These are phyloP conservation scores for Odontophorus gujanensis DNA, from an alignment of 2,113 vertebrate genomes.

Conservation along the genomic window DNA sequence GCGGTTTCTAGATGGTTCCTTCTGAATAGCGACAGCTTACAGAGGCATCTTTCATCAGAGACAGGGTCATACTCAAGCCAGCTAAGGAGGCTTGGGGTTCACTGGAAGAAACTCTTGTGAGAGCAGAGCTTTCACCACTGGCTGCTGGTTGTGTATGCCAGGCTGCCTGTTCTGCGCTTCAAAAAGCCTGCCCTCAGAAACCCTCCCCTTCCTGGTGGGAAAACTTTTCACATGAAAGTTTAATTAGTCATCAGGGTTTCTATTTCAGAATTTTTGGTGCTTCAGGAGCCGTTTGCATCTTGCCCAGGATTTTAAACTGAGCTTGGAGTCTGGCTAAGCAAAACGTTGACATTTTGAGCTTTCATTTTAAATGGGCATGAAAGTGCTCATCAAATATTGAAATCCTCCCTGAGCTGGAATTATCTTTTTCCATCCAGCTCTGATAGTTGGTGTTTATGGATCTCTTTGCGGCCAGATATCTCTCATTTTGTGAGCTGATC, in stretches of 20 bases:
- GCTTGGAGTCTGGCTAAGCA: not conserved
- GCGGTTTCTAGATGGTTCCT: constrained; percentile 9
- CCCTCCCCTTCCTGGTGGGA: not conserved
- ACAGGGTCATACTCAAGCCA: not conserved
- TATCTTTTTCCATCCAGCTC: not conserved
- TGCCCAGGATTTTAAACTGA: not conserved
- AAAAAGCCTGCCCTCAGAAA: constrained; percentile 23
- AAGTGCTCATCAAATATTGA: constrained; percentile 49
- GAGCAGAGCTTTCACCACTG: not conserved
- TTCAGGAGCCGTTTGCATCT: constrained; percentile 9
- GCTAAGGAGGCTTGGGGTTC: not conserved
- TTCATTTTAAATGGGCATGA: not conserved
- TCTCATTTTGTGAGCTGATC: not conserved
- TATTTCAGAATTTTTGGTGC: not conserved
- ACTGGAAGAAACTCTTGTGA: not conserved
- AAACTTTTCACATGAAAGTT: constrained; percentile 8
- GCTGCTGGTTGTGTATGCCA: not conserved
- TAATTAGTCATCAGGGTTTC: not conserved
- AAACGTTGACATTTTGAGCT: constrained; percentile 41
- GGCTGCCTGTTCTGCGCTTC: not conserved
- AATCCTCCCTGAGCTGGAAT: not conserved
- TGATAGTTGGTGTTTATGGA: not conserved
- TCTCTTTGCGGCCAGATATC: constrained; percentile 9
- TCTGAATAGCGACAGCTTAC: not conserved
- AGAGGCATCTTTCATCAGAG: not conserved